Base-by-base conservation (phyloP, 2,113 vertebrate species). In the Xyliphius kryptos region DNA sequence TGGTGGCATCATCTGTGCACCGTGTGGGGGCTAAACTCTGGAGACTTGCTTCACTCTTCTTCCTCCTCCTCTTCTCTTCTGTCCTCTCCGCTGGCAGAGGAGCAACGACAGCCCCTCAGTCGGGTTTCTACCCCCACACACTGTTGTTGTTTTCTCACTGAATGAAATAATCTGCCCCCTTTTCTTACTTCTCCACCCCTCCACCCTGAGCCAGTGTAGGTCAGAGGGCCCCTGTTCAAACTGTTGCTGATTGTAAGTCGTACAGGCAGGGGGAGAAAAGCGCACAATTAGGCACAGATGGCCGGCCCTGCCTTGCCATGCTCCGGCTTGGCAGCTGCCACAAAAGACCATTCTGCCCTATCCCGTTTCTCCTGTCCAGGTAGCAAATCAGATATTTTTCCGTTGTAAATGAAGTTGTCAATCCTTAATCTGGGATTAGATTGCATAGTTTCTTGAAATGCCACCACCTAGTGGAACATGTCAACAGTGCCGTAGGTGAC, bases 281-380 rank as follows among this genome's bases (percentile, higher is more conserved):
- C 77, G 79, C 68, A 86, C 83, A 85, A 86, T 88, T 85, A 88
- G 78, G 83, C 87, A 87, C 87, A 89, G 86, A 89, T 88, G 87
- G 87, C 80, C 77, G 81, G 81, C 83, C 83, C 76, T 84, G 80
- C 81, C 73, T 77, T 41, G 15, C 55, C 22, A 52, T 53, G 66
- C 66, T 47, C 66, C 62, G 50, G 14, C 51, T 65, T 57, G 41
- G 66, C 62, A 65, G 54, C 70, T 47, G n/a, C 66, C 41, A 32
- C 59, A 56, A 66, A 71, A 66, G 62, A 49, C 61, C 68, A 69
- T 67, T 46, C 62, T 47, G 38, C 52, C 19, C 16, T 59, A 59
- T 61, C 66, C 61, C 10, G 13, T 59, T 61, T 68, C 56, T 26
- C 55, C 51, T 54, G 47, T 63, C 43, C 60, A 54, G 66, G 66